Evolutionary conservation across 2,113 vertebrate species (phyloP), one percentile per base, ranked within the genome.

Genomic region (Potamarius usumacintae): DNA sequence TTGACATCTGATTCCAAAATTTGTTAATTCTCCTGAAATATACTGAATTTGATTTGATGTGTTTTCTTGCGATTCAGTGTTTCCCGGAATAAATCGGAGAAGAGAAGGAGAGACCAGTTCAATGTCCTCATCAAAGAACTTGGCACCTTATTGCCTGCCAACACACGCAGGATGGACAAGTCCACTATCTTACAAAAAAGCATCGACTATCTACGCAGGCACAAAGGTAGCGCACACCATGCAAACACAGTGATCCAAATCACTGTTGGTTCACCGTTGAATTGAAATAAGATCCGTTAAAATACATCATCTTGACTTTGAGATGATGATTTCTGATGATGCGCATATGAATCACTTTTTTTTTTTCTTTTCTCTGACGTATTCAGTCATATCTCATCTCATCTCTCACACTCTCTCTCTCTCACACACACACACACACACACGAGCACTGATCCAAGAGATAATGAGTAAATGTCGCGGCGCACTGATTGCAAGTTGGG

Each of bases 61-160:
- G 30, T 17, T 30, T 27, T 57, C 42, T 22, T 11, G 50, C 63
- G 0, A 58, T 74, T 58, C 90, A 99, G 98, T 86, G 97, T 97
- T 89, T 99, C 97, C 87, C 96, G 98, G 89, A 99, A 99, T 92
- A 99, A 97, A 91, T 99, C 97, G 5, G 98, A 99, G 93, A 99
- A 99, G 96, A 99, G 97, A 89, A 96, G 98, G 62, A 95, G 98
- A 94, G 98, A 99, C 94, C 97, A 99, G 88, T 99, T 99, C 94
- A 99, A 99, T 96, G 95, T 97, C 12, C 97, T 99, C 89, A 98
- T 99, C 94, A 99, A 98, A 93, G 98, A 99, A 88, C 93, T 99
- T 93, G 97, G 98, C 78, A 97, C 97, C 94, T 98, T 99, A 97
- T 94, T 99, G 93, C 98, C 98, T 50, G 97, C 97, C 83, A 98